A percentile compares a stretch with the other conserved stretches of the same genome.
Evolutionary conservation across 2,888 invertebrate species (phyloP).

Genomic region (Athalia cordata): DNA sequence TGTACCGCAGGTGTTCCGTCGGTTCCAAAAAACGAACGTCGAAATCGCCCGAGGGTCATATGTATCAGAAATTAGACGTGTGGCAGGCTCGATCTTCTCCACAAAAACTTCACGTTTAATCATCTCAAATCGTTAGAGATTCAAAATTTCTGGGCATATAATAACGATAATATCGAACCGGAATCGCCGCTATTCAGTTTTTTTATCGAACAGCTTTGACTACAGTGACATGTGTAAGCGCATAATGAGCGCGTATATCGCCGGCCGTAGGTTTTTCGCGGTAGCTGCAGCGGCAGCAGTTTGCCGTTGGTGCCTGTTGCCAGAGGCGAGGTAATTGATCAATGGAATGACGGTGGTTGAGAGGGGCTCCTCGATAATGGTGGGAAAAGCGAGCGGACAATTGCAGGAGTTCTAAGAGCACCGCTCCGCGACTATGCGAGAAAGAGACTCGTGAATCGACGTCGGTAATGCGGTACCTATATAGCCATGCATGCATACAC

Average conservation of each 20-base stretch:
- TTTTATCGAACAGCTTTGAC: too few species aligned
- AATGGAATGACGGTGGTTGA: constrained; percentile 13
- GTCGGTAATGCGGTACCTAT: background rate
- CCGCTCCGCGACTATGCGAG: background rate
- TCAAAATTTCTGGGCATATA: background rate
- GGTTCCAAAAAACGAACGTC: too few species aligned
- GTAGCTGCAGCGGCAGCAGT: too few species aligned
- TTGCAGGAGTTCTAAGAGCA: constrained; percentile 11
- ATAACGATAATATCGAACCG: too few species aligned
- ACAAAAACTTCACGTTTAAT: background rate
- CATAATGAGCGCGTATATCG: too few species aligned
- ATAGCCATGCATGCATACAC: background rate
- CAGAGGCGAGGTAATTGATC: constrained; percentile 13
- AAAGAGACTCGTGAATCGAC: constrained; percentile 1
- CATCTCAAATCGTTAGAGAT: background rate
- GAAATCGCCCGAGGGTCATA: too few species aligned
- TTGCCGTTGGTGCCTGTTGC: background rate
- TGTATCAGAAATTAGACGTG: background rate
- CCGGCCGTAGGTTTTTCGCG: too few species aligned
- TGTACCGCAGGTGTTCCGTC: too few species aligned
- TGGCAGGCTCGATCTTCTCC: background rate
- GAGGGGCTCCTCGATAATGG: background rate
- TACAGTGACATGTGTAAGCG: too few species aligned
- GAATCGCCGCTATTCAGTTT: too few species aligned
- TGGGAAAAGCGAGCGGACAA: constrained; percentile 19